Evolutionary conservation across 2,113 vertebrate genomes (phyloP), one percentile per base, ranked within the genome.

Genomic region (Hucho hucho): DNA sequence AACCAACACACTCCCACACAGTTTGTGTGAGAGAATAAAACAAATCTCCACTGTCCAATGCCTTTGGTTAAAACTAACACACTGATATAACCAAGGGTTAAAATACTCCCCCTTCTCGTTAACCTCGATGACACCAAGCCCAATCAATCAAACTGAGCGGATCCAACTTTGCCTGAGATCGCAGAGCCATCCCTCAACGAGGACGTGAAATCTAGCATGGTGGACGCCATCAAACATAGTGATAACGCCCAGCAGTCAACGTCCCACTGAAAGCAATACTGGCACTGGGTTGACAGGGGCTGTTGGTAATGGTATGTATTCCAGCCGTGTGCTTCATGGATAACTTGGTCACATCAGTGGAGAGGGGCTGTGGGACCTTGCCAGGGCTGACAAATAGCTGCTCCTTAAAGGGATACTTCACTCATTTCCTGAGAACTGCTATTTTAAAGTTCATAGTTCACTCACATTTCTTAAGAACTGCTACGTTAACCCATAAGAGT

Each of bases 151-250:
- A 69, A 49, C 70, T 69, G 69, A 70, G 86, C 74, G 56, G 86
- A 80, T 67, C 69, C 73, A 76, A 77, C 18, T 14, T 43, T 49
- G 11, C 46, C 69, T 25, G 69, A 32, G 70, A 70, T 53, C 18
- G 16, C 77, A 78, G 71, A 79, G 76, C 78, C 0, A 11, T 85
- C 84, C 73, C 43, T 84, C 83, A 79, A 68, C 83, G 63, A 56
- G 18, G 61, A 77, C 58, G 22, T 68, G 68, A 77, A 77, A 79
- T 1, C 61, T 77, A 78, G 65, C 46, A 11, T 63, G 80, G 76
- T 65, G 76, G 67, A 65, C 61, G 7, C 66, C 37, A 78, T 84
- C 76, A 66, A 82, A 87, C 76, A 20, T 0, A 58, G 58, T 1
- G 73, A 59, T 13, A n/a, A 16, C 18, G 69, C 58, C 72, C 73